Evolutionary conservation across 2,797 vertebrate genomes (phyloP).

Genomic region (Lutjanus argentimaculatus): DNA sequence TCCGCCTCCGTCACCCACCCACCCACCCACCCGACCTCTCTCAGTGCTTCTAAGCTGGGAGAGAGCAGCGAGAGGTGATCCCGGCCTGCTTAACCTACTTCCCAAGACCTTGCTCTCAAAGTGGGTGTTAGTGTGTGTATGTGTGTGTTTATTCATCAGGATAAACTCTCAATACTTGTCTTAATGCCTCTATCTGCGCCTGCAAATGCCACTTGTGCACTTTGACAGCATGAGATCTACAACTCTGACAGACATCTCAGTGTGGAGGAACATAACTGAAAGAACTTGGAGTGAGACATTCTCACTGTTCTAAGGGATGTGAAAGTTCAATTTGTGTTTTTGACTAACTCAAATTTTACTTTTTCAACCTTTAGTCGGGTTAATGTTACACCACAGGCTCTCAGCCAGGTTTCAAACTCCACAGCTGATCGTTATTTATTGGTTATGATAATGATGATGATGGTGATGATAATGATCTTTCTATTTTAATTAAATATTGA

Average conservation of each 20-base stretch:
- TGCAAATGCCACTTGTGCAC: slow-evolving; percentile 4
- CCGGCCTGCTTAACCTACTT: slow-evolving; percentile 82
- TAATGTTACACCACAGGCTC: no score
- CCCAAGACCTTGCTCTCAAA: slow-evolving; percentile 76
- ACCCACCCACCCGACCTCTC: slow-evolving; percentile 41
- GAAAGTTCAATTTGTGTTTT: neutral
- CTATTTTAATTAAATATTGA: no score
- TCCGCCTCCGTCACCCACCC: slow-evolving; percentile 58
- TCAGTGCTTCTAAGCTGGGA: slow-evolving; percentile 65
- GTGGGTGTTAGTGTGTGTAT: slow-evolving; percentile 17
- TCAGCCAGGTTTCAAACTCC: neutral
- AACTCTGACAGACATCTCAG: neutral
- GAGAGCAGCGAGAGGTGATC: slow-evolving; percentile 71
- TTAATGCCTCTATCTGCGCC: slow-evolving; percentile 3
- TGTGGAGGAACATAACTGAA: neutral
- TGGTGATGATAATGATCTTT: neutral
- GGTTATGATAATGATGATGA: neutral
- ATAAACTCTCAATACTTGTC: slow-evolving; percentile 36
- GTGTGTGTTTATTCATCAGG: slow-evolving; percentile 39
- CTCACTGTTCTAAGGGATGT: no score
- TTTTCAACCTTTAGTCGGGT: no score
- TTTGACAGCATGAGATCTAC: slow-evolving; percentile 25
- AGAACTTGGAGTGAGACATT: neutral
- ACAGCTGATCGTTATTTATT: no score
- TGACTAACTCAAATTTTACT: no score